These are phyloP conservation scores for Caenorhabditis plicata DNA, from an alignment of 2,888 invertebrate species.

Conservation along the genomic window DNA sequence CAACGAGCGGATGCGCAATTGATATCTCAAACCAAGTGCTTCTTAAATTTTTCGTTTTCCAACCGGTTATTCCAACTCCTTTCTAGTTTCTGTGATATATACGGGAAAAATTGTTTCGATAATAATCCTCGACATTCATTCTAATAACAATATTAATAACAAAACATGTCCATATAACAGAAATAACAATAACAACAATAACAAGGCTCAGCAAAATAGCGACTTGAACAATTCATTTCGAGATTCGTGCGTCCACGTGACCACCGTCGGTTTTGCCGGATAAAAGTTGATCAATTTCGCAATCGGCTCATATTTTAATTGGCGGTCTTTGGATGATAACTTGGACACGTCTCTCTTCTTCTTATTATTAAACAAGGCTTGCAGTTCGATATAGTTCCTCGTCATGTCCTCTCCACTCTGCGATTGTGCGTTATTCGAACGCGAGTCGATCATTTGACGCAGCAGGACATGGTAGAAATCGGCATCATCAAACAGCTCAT, in stretches of 20 bases:
- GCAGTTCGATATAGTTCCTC: conserved; percentile 85
- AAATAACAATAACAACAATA: conserved; percentile 1
- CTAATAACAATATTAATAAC: conserved; percentile 6
- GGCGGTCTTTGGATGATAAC: conserved; percentile 73
- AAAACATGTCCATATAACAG: conserved; percentile 3
- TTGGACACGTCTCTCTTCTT: conserved; percentile 78
- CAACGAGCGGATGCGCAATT: conserved; percentile 13
- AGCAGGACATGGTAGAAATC: conserved; percentile 94
- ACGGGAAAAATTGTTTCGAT: conserved; percentile 1
- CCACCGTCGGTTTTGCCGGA: conserved; percentile 54
- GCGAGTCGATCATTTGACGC: conserved; percentile 84
- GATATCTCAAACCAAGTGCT: background rate
- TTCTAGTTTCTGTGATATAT: background rate
- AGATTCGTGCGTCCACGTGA: conserved; percentile 60
- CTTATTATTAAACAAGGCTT: conserved; percentile 73
- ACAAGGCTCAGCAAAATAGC: conserved; percentile 41
- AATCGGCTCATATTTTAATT: conserved; percentile 72
- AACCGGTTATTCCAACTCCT: conserved; percentile 1
- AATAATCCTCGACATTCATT: background rate
- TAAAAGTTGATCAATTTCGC: conserved; percentile 64
- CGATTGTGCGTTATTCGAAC: conserved; percentile 74
- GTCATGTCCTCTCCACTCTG: conserved; percentile 83
- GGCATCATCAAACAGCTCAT: conserved; percentile 84
- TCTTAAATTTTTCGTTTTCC: background rate
- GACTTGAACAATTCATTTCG: conserved; percentile 63